These are phyloP conservation scores for Apocrypta bakeri DNA, from an alignment of 1,140 invertebrate species.

Conservation along the genomic window DNA sequence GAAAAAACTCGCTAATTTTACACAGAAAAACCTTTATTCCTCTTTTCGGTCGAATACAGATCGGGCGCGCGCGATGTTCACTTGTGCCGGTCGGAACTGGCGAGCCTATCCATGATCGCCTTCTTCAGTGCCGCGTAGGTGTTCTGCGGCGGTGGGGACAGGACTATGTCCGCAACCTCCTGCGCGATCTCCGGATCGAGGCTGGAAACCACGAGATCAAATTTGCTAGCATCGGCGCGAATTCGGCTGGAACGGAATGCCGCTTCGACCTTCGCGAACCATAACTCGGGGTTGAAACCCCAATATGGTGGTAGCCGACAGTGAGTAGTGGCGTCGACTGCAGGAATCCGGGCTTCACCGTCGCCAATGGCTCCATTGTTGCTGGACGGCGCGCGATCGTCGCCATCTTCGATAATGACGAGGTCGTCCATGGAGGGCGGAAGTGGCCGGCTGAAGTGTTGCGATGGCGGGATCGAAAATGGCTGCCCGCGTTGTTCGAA, in stretches of 20 bases:
- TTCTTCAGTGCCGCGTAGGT: not conserved
- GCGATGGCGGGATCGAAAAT: not conserved
- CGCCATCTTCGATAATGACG: not conserved
- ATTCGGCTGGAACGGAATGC: not conserved
- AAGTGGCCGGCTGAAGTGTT: not conserved
- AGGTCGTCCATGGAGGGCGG: not conserved
- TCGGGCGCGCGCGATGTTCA: too few species aligned
- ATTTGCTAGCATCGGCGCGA: not conserved
- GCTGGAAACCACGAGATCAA: not conserved
- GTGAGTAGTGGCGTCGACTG: too few species aligned
- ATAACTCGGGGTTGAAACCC: not conserved
- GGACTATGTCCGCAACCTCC: too few species aligned
- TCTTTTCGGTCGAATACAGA: too few species aligned
- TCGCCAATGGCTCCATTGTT: not conserved
- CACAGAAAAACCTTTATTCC: too few species aligned
- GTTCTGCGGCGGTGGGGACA: not conserved
- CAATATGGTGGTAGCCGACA: not conserved
- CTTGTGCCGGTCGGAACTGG: too few species aligned
- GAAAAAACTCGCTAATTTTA: too few species aligned
- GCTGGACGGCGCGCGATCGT: not conserved
- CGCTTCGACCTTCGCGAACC: too few species aligned
- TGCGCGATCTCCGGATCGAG: not conserved
- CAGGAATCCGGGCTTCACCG: not conserved
- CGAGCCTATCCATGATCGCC: not conserved
- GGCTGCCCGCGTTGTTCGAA: too few species aligned